Conservation (phyloP, 2,888 invertebrate genomes). For the Chirona hameri region DNA sequence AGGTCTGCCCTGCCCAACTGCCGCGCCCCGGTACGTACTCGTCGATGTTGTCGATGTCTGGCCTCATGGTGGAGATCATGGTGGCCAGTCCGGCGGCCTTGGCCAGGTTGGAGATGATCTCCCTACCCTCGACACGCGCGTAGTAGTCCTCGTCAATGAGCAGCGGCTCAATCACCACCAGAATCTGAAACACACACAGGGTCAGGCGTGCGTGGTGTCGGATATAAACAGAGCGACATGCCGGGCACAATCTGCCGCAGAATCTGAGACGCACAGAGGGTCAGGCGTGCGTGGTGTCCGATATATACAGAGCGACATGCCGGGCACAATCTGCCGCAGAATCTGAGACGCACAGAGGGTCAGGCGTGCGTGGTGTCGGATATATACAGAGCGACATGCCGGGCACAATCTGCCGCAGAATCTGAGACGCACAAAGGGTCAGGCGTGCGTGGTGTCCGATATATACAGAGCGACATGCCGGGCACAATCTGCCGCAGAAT, state of each 20-base stretch:
- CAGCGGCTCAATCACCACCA: constrained; percentile 97
- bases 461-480: too few relatives aligned
- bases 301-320: too few relatives aligned
- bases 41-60: constrained; percentile 99
- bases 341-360: constrained; percentile 60
- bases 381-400: too few relatives aligned
- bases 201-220: too few relatives aligned
- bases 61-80: constrained; percentile 99
- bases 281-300: too few relatives aligned
- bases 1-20: too few relatives aligned
- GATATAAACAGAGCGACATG: too few relatives aligned
- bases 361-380: too few relatives aligned
- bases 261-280: too few relatives aligned
- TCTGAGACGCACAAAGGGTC: constrained; percentile 55
- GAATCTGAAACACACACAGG: constrained; percentile 60
- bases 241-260: too few relatives aligned
- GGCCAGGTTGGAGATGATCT: constrained; percentile 97
- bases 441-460: too few relatives aligned
- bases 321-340: constrained; percentile 98
- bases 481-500: constrained; percentile 99
- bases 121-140: constrained; percentile 97
- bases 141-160: constrained; percentile 99
- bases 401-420: constrained; percentile 99
- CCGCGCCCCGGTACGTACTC: constrained; percentile 54
- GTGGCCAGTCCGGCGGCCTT: constrained; percentile 99